Conservation (phyloP, 2,888 invertebrate genomes). For the Tricholauxania praeusta region DNA sequence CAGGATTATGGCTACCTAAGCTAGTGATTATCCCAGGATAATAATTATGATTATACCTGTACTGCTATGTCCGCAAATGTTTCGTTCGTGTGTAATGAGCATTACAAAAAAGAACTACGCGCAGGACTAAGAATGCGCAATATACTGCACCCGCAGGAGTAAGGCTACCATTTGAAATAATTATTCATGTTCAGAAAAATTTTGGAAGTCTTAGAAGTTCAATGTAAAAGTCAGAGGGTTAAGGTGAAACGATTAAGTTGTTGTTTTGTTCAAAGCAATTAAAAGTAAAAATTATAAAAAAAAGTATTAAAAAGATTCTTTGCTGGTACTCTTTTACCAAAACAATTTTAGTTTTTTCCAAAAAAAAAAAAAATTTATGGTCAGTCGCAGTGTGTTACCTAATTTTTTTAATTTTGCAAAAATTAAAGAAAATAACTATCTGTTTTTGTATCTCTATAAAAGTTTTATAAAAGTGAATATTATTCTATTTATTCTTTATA, state of each 20-base stretch:
- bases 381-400: too few relatives aligned
- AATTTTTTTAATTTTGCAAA: too few relatives aligned
- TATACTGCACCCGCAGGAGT: not conserved
- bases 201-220: not conserved
- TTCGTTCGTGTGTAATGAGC: not conserved
- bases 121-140: not conserved
- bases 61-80: slow-evolving; percentile 12
- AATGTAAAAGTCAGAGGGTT: slow-evolving; percentile 47
- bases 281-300: too few relatives aligned
- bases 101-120: not conserved
- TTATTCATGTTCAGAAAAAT: slow-evolving; percentile 4
- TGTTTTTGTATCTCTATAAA: too few relatives aligned
- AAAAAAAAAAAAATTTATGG: too few relatives aligned
- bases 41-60: slow-evolving; percentile 55
- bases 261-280: too few relatives aligned
- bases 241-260: slow-evolving; percentile 59
- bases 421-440: too few relatives aligned
- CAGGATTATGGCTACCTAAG: slow-evolving; percentile 51
- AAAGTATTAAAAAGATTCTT: too few relatives aligned
- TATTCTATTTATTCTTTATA: too few relatives aligned
- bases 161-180: not conserved
- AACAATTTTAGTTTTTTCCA: too few relatives aligned
- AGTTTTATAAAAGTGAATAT: too few relatives aligned
- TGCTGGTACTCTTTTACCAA: too few relatives aligned
- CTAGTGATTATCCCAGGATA: slow-evolving; percentile 57